Conservation (phyloP, 2,113 vertebrate species). For the Amia ocellicauda region DNA sequence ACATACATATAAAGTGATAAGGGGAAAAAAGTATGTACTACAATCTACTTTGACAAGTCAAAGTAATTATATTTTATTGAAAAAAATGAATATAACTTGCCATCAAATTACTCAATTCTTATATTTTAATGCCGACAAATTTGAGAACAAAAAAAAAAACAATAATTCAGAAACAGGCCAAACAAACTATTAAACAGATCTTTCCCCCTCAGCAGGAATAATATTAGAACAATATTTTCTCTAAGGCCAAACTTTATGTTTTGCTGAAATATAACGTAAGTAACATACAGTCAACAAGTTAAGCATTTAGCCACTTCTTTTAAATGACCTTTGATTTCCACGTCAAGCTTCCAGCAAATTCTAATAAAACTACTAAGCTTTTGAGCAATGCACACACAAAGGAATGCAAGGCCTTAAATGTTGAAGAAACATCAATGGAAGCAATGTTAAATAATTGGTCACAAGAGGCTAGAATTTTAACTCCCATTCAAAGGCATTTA, state of each 20-base stretch:
- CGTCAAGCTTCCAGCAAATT: conserved; percentile 50
- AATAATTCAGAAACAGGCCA: no score
- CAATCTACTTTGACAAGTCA: no score
- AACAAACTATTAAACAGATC: no score
- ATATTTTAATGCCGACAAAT: no score
- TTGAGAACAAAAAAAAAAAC: no score
- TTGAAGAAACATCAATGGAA: conserved; percentile 44
- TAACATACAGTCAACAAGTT: conserved; percentile 1
- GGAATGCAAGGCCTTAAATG: conserved; percentile 32
- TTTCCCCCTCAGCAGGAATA: conserved; percentile 11
- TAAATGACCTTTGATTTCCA: conserved; percentile 48
- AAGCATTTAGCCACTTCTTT: conserved; percentile 15
- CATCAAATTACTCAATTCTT: no score
- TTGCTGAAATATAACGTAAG: not conserved
- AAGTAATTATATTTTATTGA: no score
- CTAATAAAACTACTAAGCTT: conserved; percentile 50
- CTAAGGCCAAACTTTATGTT: conserved; percentile 3
- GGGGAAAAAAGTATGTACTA: no score
- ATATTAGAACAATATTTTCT: conserved; percentile 11
- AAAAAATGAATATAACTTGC: no score
- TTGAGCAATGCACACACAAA: conserved; percentile 14
- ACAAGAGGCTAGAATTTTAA: conserved; percentile 48
- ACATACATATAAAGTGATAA: no score
- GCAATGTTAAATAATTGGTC: conserved; percentile 40
- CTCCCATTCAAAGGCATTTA: conserved; percentile 47